Percentiles rank a stretch among this genome's conserved stretches.
Evolutionary conservation across 2,888 invertebrate species (phyloP).

Genomic region (Phasia obesa): DNA sequence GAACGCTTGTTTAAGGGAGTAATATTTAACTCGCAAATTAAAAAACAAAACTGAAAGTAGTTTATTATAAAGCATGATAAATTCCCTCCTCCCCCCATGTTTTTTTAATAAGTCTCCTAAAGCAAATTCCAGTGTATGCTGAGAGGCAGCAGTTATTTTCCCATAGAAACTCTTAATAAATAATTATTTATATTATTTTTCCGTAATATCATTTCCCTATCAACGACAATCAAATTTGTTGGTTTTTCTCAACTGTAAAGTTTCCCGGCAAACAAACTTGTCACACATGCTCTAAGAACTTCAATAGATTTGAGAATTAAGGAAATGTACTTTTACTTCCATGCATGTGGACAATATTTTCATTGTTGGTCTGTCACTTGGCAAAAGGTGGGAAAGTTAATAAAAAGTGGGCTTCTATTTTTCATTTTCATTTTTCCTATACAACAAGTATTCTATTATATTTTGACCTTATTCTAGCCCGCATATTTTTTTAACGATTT

Average conservation of each 20-base stretch:
- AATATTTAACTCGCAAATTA: no score
- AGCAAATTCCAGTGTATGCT: not conserved
- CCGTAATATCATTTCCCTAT: slow-evolving; percentile 64
- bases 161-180: slow-evolving; percentile 25
- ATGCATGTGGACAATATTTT: not conserved
- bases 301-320: not conserved
- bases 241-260: slow-evolving; percentile 6
- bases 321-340: slow-evolving; percentile 9
- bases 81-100: no score
- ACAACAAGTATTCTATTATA: slow-evolving; percentile 12
- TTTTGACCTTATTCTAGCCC: slow-evolving; percentile 46
- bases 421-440: slow-evolving; percentile 17
- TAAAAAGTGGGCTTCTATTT: slow-evolving; percentile 5
- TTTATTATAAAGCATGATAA: no score
- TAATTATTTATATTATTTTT: slow-evolving; percentile 23
- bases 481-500: slow-evolving; percentile 44
- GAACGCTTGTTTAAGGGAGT: no score
- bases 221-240: slow-evolving; percentile 50
- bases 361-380: slow-evolving; percentile 23
- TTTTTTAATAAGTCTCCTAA: not conserved
- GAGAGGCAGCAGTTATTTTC: slow-evolving; percentile 5
- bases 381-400: slow-evolving; percentile 27
- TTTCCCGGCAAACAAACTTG: slow-evolving; percentile 32
- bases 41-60: no score
- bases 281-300: slow-evolving; percentile 11